These are phyloP conservation scores for Polypedilum pembai DNA, from an alignment of 1,140 invertebrate genomes.

Conservation along the genomic window DNA sequence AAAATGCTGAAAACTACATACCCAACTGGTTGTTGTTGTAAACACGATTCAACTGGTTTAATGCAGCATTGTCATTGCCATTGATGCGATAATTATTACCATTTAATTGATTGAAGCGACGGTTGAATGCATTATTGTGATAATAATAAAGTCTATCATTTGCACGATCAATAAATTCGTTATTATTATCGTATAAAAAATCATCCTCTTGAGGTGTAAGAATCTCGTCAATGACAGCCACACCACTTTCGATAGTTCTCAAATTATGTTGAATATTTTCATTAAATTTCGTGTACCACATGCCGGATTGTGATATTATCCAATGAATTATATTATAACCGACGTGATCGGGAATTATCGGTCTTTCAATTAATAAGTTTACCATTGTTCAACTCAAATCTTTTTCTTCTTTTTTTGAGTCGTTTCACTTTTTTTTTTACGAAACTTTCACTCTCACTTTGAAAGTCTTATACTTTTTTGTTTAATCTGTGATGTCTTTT, in stretches of 20 bases:
- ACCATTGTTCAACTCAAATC: not conserved
- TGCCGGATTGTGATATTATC: constrained; percentile 26
- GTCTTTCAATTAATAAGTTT: not conserved
- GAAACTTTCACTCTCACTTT: not conserved
- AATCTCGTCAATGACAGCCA: constrained; percentile 28
- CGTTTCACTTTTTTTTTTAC: constrained; percentile 1
- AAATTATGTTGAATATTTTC: constrained; percentile 29
- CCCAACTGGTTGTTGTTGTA: not conserved
- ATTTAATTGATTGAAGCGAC: not conserved
- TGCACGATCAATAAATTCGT: not conserved
- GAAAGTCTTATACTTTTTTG: too few species aligned
- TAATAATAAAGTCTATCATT: constrained; percentile 7
- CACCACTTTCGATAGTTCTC: constrained; percentile 28
- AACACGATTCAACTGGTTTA: constrained; percentile 3
- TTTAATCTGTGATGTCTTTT: too few species aligned
- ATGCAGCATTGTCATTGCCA: not conserved
- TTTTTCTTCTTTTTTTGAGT: not conserved
- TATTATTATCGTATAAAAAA: not conserved
- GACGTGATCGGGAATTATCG: not conserved
- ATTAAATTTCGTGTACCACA: constrained; percentile 28
- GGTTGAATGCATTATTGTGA: not conserved
- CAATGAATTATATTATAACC: constrained; percentile 29
- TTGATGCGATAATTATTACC: not conserved
- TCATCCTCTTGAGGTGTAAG: constrained; percentile 29
- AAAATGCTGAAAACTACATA: too few species aligned